These are phyloP conservation scores for Anthophora plumipes DNA, from an alignment of 2,888 invertebrate species.

Conservation along the genomic window DNA sequence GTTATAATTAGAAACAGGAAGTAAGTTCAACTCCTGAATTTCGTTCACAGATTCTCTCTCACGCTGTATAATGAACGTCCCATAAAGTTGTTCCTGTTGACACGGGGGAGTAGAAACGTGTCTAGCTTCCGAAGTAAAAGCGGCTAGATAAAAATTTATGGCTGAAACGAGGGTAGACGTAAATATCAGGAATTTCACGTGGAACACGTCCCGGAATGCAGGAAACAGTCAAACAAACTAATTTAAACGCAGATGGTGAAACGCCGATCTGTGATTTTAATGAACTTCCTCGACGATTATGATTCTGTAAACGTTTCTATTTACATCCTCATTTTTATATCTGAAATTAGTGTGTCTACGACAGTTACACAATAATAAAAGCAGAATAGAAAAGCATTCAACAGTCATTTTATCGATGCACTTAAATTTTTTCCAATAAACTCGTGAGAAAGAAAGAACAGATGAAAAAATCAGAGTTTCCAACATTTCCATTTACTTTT, in stretches of 20 bases:
- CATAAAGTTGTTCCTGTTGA: conserved; percentile 44
- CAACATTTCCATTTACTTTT: no score
- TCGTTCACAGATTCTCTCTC: conserved; percentile 11
- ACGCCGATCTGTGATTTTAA: conserved; percentile 33
- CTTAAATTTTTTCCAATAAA: no score
- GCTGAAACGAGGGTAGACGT: conserved; percentile 27
- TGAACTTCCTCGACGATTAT: not conserved
- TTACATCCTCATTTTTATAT: not conserved
- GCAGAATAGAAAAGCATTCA: no score
- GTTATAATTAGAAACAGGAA: not conserved
- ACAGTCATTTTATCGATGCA: no score
- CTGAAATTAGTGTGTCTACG: not conserved
- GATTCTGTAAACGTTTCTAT: not conserved
- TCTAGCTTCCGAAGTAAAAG: conserved; percentile 22
- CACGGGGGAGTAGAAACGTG: conserved; percentile 39
- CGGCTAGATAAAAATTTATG: conserved; percentile 50
- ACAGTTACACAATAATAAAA: not conserved
- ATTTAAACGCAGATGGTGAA: conserved; percentile 40
- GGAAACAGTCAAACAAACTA: conserved; percentile 38
- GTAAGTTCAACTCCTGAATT: not conserved
- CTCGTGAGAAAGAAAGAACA: not conserved
- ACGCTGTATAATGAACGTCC: conserved; percentile 14
- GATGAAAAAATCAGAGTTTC: no score
- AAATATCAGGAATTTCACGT: conserved; percentile 42
- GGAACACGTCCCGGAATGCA: conserved; percentile 41